phyloP scores from a whole-genome alignment of 2,797 vertebrate genomes.

The Neosalanx taihuensis region DNA sequence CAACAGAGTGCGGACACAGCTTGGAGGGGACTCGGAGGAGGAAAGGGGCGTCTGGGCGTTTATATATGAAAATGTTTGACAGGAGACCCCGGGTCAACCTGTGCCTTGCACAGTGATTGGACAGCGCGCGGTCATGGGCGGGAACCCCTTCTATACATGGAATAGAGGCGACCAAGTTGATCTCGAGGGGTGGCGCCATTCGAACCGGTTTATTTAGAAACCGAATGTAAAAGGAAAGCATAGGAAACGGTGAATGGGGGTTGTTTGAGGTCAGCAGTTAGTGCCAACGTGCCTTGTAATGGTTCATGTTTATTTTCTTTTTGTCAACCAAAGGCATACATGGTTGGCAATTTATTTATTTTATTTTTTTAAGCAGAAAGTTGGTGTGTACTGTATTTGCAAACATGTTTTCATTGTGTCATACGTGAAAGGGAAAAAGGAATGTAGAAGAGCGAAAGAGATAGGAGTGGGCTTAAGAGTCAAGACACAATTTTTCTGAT shows the following conservation, averaged over 20 bases:
- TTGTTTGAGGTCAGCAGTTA: constrained; percentile 25
- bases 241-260: constrained; percentile 31
- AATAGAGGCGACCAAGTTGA: constrained; percentile 34
- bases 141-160: constrained; percentile 65
- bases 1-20: constrained; percentile 61
- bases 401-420: no score
- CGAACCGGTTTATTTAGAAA: constrained; percentile 51
- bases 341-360: no score
- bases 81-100: constrained; percentile 55
- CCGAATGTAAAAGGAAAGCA: constrained; percentile 54
- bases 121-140: constrained; percentile 47
- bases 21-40: constrained; percentile 72
- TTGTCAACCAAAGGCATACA: no score
- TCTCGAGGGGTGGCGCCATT: constrained; percentile 13
- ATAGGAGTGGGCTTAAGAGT: no score
- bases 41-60: constrained; percentile 58
- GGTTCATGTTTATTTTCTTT: no score
- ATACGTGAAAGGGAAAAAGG: no score
- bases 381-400: no score
- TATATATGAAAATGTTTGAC: constrained; percentile 76
- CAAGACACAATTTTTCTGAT: background rate
- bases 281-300: background rate
- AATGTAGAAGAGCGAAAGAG: no score
- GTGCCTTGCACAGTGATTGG: constrained; percentile 63
- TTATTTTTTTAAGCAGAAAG: no score